Evolutionary conservation across 2,797 vertebrate species (phyloP), one percentile per base, ranked within the genome.

Genomic region (Phrynocephalus vlangalii): DNA sequence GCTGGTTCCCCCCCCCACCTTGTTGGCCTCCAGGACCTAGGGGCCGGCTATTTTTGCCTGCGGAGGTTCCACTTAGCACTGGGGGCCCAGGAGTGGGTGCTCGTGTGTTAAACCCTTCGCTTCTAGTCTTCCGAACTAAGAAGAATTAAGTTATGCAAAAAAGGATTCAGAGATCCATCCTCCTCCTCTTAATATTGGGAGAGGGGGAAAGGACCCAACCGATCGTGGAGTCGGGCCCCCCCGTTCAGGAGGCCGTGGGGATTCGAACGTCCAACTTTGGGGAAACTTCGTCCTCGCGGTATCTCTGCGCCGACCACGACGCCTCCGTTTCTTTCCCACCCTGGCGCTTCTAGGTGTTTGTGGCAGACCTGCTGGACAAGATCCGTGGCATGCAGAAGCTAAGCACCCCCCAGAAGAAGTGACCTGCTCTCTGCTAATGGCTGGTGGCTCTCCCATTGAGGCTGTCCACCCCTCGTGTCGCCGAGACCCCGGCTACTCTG

Each of bases 381-480:
- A 98, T 99, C 93, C 97, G 98, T 92, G 98, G 98, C 93, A 98
- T 99, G 98, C 98, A 99, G 96, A 99, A 99, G 95, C 97, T 99
- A 93, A 98, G 97, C 94, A 98, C 98, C 71, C 98, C 98, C 86
- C 98, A 98, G 94, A 98, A 98, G 96, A 99, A 99, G 94, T 99
- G 95, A 97, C 95, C 90, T 38, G 38, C 38, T 38, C 38, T 38
- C 38, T 38, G 38, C 38, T 0, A 88, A 84, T 9, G 30, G 83
- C 86, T 3, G 7, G 63, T 0, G 11, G 18, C 11, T 68, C 18
- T 2, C 85, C 89, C 7, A 50, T 48, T 28, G 5, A 28, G 15
- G 48, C 84, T 22, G 3, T 60, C 44, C 75, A 67, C 70, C 22
- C 75, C 6, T 68, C 89, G 11, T 0, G 92, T 26, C 22, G 33